Evolutionary conservation across 2,113 vertebrate species (phyloP), one percentile per base, ranked within the genome.

Genomic region (Nesogale talazaci): DNA sequence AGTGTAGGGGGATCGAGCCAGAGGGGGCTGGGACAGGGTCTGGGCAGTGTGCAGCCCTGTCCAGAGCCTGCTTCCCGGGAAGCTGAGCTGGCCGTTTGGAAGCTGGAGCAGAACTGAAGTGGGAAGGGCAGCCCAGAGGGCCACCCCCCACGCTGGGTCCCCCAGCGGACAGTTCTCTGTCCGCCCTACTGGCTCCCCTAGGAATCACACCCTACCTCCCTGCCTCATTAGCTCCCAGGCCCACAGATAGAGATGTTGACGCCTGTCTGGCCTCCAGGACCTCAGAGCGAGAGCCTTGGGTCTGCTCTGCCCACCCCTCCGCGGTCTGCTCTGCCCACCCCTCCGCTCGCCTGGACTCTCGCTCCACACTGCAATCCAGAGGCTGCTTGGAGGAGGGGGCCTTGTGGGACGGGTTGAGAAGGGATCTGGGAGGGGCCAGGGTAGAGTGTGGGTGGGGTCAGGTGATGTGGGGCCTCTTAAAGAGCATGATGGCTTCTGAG

Each of bases 211-310:
- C 69, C 69, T 83, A 8, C 63, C n/a, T 8, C 2, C 34, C 34
- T 40, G 61, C 78, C 92, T 95, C 90, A 79, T 85, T 95, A 93
- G 27, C 31, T 31, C n/a, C 2, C 69, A 9, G 76, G 29, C 46
- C 67, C 52, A 25, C 20, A 61, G 91, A 86, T 77, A 20, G 82
- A 90, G 86, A 29, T 76, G 77, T 16, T 6, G 0, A 65, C 11
- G 57, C 42, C 56, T 82, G 56, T 69, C 52, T 61, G 57, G 65
- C 56, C 65, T 20, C 56, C 38, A 2, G 7, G 70, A 17, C 63
- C 22, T 82, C 85, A 77, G 89, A 81, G 91, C 76, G 46, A 72
- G 31, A 56, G 31, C 42, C 57, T 5, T 25, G 67, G 74, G 34
- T 63, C 63, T 29, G 57, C 25, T 16, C 29, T 12, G 9, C 46